Evolutionary conservation across 2,888 invertebrate species (phyloP).

Genomic region (Dryobotodes eremita): DNA sequence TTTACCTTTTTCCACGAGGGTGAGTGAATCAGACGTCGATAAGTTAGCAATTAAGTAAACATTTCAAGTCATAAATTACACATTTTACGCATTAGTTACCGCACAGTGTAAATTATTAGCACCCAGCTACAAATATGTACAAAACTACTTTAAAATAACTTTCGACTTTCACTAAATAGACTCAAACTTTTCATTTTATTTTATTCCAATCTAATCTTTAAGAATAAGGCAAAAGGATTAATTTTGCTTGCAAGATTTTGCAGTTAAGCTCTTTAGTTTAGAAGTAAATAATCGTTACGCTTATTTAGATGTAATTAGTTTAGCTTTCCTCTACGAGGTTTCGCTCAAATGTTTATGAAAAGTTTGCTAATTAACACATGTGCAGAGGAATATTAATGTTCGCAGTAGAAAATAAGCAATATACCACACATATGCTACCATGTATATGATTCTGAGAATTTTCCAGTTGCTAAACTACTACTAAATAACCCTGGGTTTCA

Average conservation of each 20-base stretch:
- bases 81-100: slow-evolving; percentile 5
- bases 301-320: slow-evolving; percentile 47
- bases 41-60: background rate
- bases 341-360: slow-evolving; percentile 25
- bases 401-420: background rate
- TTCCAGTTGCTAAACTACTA: no score
- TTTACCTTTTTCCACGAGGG: background rate
- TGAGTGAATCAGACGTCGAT: background rate
- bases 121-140: slow-evolving; percentile 24
- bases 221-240: background rate
- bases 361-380: slow-evolving; percentile 35
- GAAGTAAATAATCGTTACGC: slow-evolving; percentile 23
- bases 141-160: slow-evolving; percentile 37
- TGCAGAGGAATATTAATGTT: background rate
- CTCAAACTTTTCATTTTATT: background rate
- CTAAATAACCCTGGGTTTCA: no score
- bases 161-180: background rate
- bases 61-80: slow-evolving; percentile 1
- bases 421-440: background rate
- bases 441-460: background rate
- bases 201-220: slow-evolving; percentile 15
- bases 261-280: slow-evolving; percentile 12
- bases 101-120: slow-evolving; percentile 20
- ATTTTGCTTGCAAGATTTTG: background rate
- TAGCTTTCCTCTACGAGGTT: slow-evolving; percentile 30